Conservation (phyloP, 2,113 vertebrate genomes). For the Bujurquina vittata region DNA sequence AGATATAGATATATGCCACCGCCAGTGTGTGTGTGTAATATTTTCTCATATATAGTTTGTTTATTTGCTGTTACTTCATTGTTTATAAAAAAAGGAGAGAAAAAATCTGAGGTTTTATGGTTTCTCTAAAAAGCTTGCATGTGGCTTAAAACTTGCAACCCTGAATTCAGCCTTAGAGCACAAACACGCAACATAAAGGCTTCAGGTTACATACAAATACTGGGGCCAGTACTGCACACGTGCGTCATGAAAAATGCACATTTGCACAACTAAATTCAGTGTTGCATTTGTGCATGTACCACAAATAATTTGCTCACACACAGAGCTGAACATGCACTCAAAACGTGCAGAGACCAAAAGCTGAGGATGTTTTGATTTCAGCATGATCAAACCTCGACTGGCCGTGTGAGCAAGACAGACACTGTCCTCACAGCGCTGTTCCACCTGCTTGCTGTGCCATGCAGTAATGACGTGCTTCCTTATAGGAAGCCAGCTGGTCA, state of each 20-base stretch:
- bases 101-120: background rate
- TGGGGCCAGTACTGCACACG: background rate
- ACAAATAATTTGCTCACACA: conserved; percentile 30
- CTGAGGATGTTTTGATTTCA: conserved; percentile 44
- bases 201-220: background rate
- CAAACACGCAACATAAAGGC: background rate
- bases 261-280: conserved; percentile 1
- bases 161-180: conserved; percentile 15
- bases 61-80: background rate
- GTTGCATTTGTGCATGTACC: conserved; percentile 25
- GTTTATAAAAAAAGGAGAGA: background rate
- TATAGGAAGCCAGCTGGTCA: conserved; percentile 69
- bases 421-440: conserved; percentile 9
- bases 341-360: conserved; percentile 30
- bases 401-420: conserved; percentile 35
- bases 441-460: conserved; percentile 57
- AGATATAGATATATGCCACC: no score
- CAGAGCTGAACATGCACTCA: conserved; percentile 14
- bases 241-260: conserved; percentile 47
- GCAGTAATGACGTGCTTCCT: conserved; percentile 76
- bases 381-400: conserved; percentile 51
- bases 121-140: background rate
- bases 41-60: background rate
- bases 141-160: background rate
- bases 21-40: no score